Conservation (phyloP, 2,888 invertebrate genomes). For the Parnassius apollo region DNA sequence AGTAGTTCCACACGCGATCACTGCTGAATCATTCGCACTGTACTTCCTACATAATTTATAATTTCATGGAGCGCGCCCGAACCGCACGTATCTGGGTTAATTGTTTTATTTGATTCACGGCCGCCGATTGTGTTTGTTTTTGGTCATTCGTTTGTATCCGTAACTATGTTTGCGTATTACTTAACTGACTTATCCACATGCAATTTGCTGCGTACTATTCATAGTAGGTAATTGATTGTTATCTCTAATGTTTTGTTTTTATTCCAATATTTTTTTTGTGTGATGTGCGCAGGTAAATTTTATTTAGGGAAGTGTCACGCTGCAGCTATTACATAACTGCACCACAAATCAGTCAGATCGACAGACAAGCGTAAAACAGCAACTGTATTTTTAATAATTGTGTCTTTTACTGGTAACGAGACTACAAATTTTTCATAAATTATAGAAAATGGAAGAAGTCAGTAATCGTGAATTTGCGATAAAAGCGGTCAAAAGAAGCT, state of each 20-base stretch:
- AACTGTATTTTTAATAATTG: too few relatives aligned
- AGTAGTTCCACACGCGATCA: slow-evolving; percentile 45
- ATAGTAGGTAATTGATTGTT: not conserved
- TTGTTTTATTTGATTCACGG: slow-evolving; percentile 54
- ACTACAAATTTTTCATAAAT: too few relatives aligned
- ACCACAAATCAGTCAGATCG: too few relatives aligned
- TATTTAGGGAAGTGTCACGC: too few relatives aligned
- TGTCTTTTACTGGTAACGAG: too few relatives aligned
- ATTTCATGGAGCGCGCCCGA: slow-evolving; percentile 61
- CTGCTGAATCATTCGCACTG: slow-evolving; percentile 52
- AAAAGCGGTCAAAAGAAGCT: slow-evolving; percentile 21
- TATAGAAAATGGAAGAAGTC: too few relatives aligned
- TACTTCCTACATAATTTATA: slow-evolving; percentile 72
- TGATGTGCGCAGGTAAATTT: too few relatives aligned
- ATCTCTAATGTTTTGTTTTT: not conserved
- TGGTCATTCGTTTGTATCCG: slow-evolving; percentile 32
- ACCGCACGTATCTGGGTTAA: slow-evolving; percentile 59
- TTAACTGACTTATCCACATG: slow-evolving; percentile 9
- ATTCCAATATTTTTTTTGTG: not conserved
- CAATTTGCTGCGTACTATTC: not conserved
- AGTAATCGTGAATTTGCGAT: not conserved
- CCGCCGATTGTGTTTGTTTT: slow-evolving; percentile 37
- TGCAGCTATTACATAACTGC: too few relatives aligned
- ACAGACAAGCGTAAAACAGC: too few relatives aligned
- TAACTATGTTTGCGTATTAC: slow-evolving; percentile 18